A percentile compares a stretch with the other conserved stretches of the same genome.
phyloP scores from a whole-genome alignment of 2,113 vertebrate genomes.

The Salminus brasiliensis region DNA sequence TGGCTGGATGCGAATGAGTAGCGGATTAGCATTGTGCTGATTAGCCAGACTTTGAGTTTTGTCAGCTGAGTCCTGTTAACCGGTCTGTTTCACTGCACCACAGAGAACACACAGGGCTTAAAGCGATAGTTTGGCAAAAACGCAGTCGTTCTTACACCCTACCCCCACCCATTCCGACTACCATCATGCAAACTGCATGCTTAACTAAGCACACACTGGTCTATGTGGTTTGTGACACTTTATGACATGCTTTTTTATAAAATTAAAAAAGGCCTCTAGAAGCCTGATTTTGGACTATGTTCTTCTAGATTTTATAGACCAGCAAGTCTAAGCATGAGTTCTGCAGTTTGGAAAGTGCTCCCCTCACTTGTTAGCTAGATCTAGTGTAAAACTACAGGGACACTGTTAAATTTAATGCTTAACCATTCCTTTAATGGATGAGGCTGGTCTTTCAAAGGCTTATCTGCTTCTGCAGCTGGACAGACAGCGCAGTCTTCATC shows the following conservation, averaged over 20 bases:
- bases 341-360: too few relatives aligned
- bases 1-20: conserved; percentile 5
- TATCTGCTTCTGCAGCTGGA: neutral
- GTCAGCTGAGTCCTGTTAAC: neutral
- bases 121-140: neutral
- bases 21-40: conserved; percentile 16
- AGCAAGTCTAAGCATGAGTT: too few relatives aligned
- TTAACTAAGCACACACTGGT: neutral
- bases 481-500: neutral
- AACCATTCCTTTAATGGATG: neutral
- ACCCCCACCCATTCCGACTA: too few relatives aligned
- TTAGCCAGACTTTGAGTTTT: neutral
- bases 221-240: neutral
- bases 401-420: too few relatives aligned
- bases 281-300: too few relatives aligned
- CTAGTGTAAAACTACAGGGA: too few relatives aligned
- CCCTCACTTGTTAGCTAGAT: too few relatives aligned
- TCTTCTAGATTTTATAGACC: too few relatives aligned
- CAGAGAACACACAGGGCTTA: conserved; percentile 10
- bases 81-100: conserved; percentile 17
- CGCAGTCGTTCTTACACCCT: neutral
- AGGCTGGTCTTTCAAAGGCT: neutral
- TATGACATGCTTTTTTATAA: too few relatives aligned
- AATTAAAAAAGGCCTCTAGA: too few relatives aligned
- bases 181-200: neutral